Evolutionary conservation across 2,797 vertebrate genomes (phyloP).

Genomic region (Diglossa cyanea): DNA sequence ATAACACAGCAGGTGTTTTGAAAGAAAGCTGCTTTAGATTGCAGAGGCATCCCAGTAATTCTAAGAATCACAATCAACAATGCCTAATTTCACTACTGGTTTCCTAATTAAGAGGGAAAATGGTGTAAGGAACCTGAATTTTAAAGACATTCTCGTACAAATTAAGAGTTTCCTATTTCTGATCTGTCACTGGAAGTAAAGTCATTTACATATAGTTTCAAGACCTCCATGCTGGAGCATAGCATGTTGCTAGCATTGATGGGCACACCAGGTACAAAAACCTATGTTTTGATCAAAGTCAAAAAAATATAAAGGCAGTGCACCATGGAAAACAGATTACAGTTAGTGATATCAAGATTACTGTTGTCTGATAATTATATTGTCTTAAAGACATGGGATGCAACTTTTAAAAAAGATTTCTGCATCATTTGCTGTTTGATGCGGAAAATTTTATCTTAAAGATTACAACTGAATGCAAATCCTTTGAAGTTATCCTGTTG

Average conservation of each 20-base stretch:
- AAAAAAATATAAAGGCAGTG: background rate
- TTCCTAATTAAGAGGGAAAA: background rate
- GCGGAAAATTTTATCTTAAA: background rate
- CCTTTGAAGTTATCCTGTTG: background rate
- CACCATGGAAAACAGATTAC: background rate
- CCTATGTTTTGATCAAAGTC: background rate
- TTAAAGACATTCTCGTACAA: background rate
- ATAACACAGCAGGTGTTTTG: conserved; percentile 44
- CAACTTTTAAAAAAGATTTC: background rate
- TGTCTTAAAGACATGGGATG: background rate
- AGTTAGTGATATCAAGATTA: background rate
- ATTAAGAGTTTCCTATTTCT: background rate
- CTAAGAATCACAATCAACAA: background rate
- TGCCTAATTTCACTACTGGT: background rate
- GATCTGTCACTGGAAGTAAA: background rate
- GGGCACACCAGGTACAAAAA: background rate
- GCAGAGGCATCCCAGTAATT: conserved; percentile 12
- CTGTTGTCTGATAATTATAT: background rate
- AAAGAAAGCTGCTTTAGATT: conserved; percentile 12
- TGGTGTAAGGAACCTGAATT: background rate
- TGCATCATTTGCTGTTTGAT: background rate
- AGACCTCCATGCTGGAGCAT: background rate
- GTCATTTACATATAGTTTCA: background rate
- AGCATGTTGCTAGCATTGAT: background rate
- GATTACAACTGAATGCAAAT: background rate